phyloP scores from a whole-genome alignment of 1,140 invertebrate genomes.

The roundworm (Caenorhabditis elegans) region DNA sequence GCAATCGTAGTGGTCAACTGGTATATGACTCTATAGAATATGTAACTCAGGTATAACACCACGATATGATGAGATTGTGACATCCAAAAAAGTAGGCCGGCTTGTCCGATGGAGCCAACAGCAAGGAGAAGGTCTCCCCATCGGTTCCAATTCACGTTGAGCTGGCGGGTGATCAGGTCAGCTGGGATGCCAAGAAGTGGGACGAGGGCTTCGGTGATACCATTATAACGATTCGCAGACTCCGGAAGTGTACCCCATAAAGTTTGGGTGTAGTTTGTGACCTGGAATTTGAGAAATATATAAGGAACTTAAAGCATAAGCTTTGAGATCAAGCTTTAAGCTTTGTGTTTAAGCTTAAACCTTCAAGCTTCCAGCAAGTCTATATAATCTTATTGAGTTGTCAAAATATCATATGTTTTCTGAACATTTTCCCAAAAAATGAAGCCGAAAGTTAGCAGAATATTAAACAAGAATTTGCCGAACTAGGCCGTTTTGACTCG shows the following conservation, averaged over 20 bases:
- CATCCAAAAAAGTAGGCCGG: constrained; percentile 71
- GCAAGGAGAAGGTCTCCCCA: constrained; percentile 71
- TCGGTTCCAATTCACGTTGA: constrained; percentile 71
- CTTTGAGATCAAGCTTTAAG: too few relatives aligned
- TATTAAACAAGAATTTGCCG: too few relatives aligned
- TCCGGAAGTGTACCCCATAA: constrained; percentile 73
- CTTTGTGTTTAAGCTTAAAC: too few relatives aligned
- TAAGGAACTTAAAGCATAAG: too few relatives aligned
- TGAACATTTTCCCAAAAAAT: too few relatives aligned
- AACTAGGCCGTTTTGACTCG: too few relatives aligned
- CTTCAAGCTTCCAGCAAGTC: too few relatives aligned
- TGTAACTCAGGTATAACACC: constrained; percentile 77
- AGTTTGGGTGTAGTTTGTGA: constrained; percentile 79
- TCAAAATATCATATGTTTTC: too few relatives aligned
- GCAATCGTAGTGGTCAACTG: constrained; percentile 82
- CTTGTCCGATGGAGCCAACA: constrained; percentile 73
- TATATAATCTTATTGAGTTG: too few relatives aligned
- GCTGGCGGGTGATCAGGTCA: constrained; percentile 67
- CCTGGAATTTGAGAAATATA: constrained; percentile 65
- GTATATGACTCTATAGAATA: constrained; percentile 78
- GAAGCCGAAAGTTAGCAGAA: too few relatives aligned
- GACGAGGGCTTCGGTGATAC: constrained; percentile 77
- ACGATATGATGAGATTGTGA: constrained; percentile 71
- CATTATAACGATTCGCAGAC: constrained; percentile 74
- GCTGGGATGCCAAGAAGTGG: constrained; percentile 71